Conservation (phyloP, 2,113 vertebrate species). For the Thryonomys swinderianus region DNA sequence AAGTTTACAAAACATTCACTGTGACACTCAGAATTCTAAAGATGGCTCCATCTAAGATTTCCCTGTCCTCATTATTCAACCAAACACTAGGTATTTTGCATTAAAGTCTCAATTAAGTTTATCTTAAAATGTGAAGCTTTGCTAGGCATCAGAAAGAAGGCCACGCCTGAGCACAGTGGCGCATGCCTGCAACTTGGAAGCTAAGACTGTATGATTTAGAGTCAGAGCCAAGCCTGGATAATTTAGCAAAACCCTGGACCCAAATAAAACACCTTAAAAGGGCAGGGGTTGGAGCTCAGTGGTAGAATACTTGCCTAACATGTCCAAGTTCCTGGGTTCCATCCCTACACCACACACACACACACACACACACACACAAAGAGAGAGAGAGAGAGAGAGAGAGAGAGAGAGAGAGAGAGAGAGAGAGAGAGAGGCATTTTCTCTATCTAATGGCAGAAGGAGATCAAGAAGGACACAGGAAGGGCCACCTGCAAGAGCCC, state of each 20-base stretch:
- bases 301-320: not conserved
- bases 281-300: not conserved
- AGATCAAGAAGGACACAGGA: not conserved
- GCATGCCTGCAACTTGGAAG: not conserved
- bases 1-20: not conserved
- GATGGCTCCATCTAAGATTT: not conserved
- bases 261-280: not conserved
- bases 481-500: not conserved
- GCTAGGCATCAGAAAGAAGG: not conserved
- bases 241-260: not conserved
- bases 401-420: too few species aligned
- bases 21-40: constrained; percentile 1
- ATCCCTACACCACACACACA: not conserved
- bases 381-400: too few species aligned
- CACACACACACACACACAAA: not conserved
- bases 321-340: not conserved
- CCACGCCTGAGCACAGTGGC: not conserved
- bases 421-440: not conserved
- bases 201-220: not conserved
- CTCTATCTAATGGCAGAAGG: not conserved
- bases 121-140: constrained; percentile 3
- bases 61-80: not conserved
- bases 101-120: not conserved
- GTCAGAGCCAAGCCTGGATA: not conserved
- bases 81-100: not conserved